Conservation (phyloP, 2,797 vertebrate genomes). For the Pipistrellus nathusii region DNA sequence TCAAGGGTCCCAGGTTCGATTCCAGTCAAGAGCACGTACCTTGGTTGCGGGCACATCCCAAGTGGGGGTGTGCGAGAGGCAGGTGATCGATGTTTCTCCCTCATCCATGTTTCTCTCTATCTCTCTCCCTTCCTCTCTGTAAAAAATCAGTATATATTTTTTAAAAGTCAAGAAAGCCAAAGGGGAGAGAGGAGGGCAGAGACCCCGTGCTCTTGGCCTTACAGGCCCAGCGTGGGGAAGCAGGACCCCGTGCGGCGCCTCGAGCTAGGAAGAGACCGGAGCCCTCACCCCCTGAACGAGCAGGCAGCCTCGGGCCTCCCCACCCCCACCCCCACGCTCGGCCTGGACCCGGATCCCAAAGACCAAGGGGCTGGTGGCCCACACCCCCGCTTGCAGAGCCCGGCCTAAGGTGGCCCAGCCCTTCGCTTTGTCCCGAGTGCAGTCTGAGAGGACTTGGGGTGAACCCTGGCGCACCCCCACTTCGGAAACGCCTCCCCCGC, state of each 20-base stretch:
- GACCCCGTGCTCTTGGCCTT: not conserved
- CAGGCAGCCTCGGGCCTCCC: not conserved
- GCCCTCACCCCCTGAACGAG: constrained; percentile 33
- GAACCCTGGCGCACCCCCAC: not conserved
- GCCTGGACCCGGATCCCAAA: constrained; percentile 58
- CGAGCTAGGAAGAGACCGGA: not conserved
- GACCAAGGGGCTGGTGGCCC: constrained; percentile 62
- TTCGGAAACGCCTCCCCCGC: not conserved
- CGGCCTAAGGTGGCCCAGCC: constrained; percentile 57
- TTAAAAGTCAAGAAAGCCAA: not conserved
- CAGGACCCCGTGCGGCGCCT: not conserved
- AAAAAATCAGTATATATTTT: too few species aligned
- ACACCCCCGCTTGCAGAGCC: constrained; percentile 58
- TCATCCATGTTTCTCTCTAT: too few species aligned
- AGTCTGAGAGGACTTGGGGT: not conserved
- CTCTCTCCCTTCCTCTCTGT: too few species aligned
- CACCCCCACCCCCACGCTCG: not conserved
- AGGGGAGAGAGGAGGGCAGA: not conserved
- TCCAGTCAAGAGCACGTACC: too few species aligned
- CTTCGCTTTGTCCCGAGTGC: constrained; percentile 8
- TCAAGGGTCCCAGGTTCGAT: too few species aligned
- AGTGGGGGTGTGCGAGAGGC: too few species aligned
- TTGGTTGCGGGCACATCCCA: too few species aligned
- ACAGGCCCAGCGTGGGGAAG: not conserved
- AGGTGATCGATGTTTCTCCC: too few species aligned